A percentile compares a stretch with the other conserved stretches of the same genome.
These are phyloP conservation scores for Sebastes diploproa DNA, from an alignment of 2,797 vertebrate species.

Conservation along the genomic window DNA sequence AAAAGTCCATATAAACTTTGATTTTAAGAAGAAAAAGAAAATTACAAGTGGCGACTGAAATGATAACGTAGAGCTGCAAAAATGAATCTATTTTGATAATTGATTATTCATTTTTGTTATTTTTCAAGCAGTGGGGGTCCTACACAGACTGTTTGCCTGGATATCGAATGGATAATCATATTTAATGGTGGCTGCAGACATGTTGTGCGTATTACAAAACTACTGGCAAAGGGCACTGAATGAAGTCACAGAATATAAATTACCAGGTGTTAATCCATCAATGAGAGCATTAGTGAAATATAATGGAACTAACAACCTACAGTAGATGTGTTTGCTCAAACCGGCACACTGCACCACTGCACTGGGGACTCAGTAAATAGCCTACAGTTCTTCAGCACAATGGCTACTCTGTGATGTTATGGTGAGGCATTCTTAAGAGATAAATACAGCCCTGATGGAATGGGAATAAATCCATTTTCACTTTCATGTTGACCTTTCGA, in stretches of 20 bases:
- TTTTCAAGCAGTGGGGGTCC: not conserved
- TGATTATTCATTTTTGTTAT: not conserved
- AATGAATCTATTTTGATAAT: not conserved
- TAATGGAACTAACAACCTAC: conserved; percentile 13
- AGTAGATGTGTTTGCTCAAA: conserved; percentile 1
- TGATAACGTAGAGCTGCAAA: not conserved
- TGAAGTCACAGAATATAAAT: conserved; percentile 54
- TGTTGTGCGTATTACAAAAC: conserved; percentile 7
- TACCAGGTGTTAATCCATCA: conserved; percentile 59
- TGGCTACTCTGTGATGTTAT: conserved; percentile 12
- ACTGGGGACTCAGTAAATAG: conserved; percentile 13
- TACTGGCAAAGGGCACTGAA: conserved; percentile 56
- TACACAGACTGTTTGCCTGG: not conserved
- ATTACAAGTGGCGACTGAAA: too few species aligned
- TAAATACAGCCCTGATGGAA: conserved; percentile 27
- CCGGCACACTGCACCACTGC: not conserved
- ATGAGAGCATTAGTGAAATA: conserved; percentile 56
- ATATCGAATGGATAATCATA: not conserved
- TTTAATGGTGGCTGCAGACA: not conserved
- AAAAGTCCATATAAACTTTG: not conserved
- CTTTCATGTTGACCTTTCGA: conserved; percentile 44
- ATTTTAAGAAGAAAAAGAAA: too few species aligned
- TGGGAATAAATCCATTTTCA: conserved; percentile 30
- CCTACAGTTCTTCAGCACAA: conserved; percentile 9
- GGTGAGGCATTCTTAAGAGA: conserved; percentile 22